phyloP scores from a whole-genome alignment of 2,113 vertebrate species.

The Silurus asotus region DNA sequence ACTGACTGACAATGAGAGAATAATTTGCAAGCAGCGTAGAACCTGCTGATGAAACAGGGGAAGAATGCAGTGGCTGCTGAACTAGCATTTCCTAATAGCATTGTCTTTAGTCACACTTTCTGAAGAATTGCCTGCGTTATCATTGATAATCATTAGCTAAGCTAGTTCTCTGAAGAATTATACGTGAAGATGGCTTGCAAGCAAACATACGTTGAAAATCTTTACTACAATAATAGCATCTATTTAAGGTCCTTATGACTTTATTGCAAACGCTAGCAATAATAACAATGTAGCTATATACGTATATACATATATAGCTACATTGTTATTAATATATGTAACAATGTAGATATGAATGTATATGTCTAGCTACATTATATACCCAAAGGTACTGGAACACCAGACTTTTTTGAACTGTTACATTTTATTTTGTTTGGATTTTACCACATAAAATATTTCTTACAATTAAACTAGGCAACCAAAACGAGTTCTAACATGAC shows the following conservation, averaged over 20 bases:
- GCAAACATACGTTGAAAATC: neutral
- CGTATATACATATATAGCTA: neutral
- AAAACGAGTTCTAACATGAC: no score
- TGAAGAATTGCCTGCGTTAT: neutral
- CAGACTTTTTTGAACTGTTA: no score
- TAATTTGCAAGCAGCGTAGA: neutral
- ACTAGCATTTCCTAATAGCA: slow-evolving; percentile 8
- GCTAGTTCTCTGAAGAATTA: neutral
- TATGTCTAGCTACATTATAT: no score
- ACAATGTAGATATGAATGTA: no score
- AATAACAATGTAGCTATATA: neutral
- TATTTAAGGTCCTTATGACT: neutral
- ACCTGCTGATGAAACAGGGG: neutral
- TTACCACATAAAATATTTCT: no score
- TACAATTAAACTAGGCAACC: no score
- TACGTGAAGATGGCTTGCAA: neutral
- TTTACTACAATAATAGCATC: neutral
- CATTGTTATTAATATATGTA: no score
- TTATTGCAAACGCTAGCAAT: neutral
- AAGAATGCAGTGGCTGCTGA: no score
- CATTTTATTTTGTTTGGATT: no score
- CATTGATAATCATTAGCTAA: neutral
- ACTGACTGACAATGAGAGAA: neutral
- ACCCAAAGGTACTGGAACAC: no score
- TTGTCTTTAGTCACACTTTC: neutral